Base-by-base conservation (phyloP, 1,140 invertebrate genomes). In the Drosophila pandora region DNA sequence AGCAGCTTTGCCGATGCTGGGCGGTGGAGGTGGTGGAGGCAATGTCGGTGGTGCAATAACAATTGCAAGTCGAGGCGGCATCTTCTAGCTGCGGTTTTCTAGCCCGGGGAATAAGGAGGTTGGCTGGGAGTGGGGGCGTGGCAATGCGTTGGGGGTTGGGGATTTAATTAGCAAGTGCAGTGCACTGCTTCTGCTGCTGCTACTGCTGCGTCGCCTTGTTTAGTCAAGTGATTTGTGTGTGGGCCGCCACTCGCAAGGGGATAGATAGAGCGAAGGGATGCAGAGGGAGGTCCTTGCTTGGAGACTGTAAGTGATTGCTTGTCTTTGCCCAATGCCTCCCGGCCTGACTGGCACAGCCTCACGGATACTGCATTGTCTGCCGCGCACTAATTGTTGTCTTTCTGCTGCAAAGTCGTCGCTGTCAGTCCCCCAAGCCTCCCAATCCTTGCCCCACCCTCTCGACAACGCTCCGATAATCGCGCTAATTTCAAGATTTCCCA, bases 401-500 rank as follows among this genome's bases (percentile, higher is more conserved):
- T 75, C 49, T 41, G 71, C 60, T 39, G 58, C 28, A 39, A 54
- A 64, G 56, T 43, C 72, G 64, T 75, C 54, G 54, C 47, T 37
- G 34, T 39, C 55, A 32, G 12, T 68, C 50, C 53, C 65, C 21
- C 47, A 22, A 50, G 10, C 55, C 4, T 8, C 22, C 34, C 48
- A 4, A 12, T 37, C 34, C 48, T 41, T 12, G 13, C 45, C 13
- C 57, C 50, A 62, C 61, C 79, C 70, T 10, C 83, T 82, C 71
- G 59, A 70, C 85, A 90, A 90, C 83, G 83, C 83, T 88, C 76
- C 84, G 84, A 85, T 90, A 90, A 90, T 90, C 87, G 87, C 79
- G 87, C 87, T 90, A 90, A 90, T 90, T 90, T 90, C 81, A 90
- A 90, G 87, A 90, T 90, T 90, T 90, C 87, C 87, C 87, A 90